Conservation (phyloP, 2,888 invertebrate genomes). For the Sinodicranocentrus sp. region DNA sequence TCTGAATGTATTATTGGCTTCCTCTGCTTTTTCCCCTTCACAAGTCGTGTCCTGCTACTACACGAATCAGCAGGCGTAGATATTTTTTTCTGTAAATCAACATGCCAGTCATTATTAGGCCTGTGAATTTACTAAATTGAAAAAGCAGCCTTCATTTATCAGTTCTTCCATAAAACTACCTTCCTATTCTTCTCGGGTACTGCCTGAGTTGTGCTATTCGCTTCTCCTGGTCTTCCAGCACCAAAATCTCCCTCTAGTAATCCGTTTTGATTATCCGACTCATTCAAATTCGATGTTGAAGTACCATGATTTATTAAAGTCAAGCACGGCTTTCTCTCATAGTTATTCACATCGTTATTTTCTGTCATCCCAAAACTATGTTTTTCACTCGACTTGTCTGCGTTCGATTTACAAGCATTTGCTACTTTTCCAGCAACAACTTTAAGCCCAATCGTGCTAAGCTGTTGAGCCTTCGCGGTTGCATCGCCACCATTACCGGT, state of each 20-base stretch:
- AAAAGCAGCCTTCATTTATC: too few species aligned
- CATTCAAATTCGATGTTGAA: too few species aligned
- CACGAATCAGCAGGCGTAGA: too few species aligned
- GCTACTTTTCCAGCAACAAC: slow-evolving; percentile 45
- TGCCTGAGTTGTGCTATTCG: neutral
- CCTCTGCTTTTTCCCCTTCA: neutral
- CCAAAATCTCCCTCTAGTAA: neutral
- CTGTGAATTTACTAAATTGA: too few species aligned
- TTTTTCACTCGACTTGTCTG: neutral
- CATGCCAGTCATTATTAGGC: too few species aligned
- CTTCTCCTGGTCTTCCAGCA: neutral
- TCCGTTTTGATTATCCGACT: too few species aligned
- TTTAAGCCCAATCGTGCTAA: slow-evolving; percentile 60
- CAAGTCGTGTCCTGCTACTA: too few species aligned
- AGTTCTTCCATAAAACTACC: too few species aligned
- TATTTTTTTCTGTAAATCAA: too few species aligned
- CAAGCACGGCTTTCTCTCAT: slow-evolving; percentile 41
- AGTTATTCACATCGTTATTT: neutral
- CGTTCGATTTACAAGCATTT: neutral
- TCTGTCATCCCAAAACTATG: neutral
- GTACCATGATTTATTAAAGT: slow-evolving; percentile 20
- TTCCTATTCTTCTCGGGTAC: too few species aligned
- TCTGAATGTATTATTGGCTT: neutral
- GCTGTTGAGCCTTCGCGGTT: slow-evolving; percentile 46
- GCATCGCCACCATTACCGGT: neutral